phyloP scores from a whole-genome alignment of 2,888 invertebrate genomes.

The Agriopis leucophaearia region DNA sequence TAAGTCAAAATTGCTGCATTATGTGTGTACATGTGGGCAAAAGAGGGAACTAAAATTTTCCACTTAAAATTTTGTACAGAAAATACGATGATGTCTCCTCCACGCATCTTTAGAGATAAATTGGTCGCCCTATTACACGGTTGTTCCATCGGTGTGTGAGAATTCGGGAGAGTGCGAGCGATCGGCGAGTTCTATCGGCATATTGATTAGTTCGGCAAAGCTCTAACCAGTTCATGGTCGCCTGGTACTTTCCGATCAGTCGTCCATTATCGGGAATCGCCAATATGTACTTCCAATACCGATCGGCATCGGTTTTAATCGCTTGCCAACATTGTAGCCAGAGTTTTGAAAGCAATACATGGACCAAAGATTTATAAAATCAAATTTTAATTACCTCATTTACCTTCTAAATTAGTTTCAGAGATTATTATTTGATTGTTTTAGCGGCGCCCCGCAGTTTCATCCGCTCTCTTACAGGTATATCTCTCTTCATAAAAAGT shows the following conservation, averaged over 20 bases:
- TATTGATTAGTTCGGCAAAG: constrained; percentile 81
- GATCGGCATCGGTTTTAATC: background rate
- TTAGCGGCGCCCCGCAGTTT: too few species aligned
- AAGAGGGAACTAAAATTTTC: too few species aligned
- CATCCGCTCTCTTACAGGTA: too few species aligned
- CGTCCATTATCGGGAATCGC: constrained; percentile 79
- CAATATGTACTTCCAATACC: constrained; percentile 67
- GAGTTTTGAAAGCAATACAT: too few species aligned
- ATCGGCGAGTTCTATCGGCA: constrained; percentile 54
- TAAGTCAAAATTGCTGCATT: too few species aligned
- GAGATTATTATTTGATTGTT: too few species aligned
- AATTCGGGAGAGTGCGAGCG: constrained; percentile 56
- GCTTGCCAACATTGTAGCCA: background rate
- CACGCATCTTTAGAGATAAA: constrained; percentile 40
- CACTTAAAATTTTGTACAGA: background rate
- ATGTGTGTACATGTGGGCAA: too few species aligned
- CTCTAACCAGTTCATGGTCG: constrained; percentile 59
- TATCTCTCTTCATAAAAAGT: too few species aligned
- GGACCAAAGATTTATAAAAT: too few species aligned
- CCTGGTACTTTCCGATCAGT: constrained; percentile 82
- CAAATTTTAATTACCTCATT: too few species aligned
- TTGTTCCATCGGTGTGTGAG: constrained; percentile 49
- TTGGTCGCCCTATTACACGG: too few species aligned
- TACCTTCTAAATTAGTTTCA: too few species aligned
- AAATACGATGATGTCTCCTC: background rate